Base-by-base conservation (phyloP, 1,140 invertebrate genomes). In the Drosophila sulfurigaster region DNA sequence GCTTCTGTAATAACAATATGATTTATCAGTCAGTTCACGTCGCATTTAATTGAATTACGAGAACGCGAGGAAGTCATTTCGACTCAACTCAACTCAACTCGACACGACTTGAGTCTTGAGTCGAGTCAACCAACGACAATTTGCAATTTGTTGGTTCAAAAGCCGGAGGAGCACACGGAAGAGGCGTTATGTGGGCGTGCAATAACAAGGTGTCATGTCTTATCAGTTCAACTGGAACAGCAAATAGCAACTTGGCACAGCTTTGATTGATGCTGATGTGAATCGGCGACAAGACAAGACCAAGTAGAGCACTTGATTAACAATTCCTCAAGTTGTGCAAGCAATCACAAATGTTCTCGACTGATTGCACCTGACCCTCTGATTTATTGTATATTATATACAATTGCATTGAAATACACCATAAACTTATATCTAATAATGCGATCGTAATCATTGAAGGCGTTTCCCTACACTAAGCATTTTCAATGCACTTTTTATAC, bases 211-310 rank as follows among this genome's bases (percentile, higher is more conserved):
- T 81, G 74, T 78, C 79, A 69, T 38, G 63, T 57, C 63, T 68
- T 62, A 78, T 76, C 67, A 78, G 28, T 16, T 16, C 16, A 35
- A 38, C 10, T 16, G 43, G 5, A 51, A 54, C 15, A 56, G 43
- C 15, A 62, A 54, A 56, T 46, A 67, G 43, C 49, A 51, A 46
- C 43, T 35, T 73, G 65, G 6, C 48, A 49, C 20, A 15, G 41
- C 45, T 35, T 57, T 78, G 79, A 81, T 81, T 81, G 79, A 81
- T 81, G 79, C 62, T 64, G 73, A 66, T 77, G 73, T 66, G 65
- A 76, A 52, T 79, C 48, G 66, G 46, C 45, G 20, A 51, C 57
- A 74, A 58, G 38, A 11, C 52, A 56, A 68, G 70, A 49, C 35
- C 46, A 76, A 67, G 69, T 60, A 35, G 48, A 77, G 62, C 63